phyloP scores from a whole-genome alignment of 2,888 invertebrate species.

The Euclidia mi region DNA sequence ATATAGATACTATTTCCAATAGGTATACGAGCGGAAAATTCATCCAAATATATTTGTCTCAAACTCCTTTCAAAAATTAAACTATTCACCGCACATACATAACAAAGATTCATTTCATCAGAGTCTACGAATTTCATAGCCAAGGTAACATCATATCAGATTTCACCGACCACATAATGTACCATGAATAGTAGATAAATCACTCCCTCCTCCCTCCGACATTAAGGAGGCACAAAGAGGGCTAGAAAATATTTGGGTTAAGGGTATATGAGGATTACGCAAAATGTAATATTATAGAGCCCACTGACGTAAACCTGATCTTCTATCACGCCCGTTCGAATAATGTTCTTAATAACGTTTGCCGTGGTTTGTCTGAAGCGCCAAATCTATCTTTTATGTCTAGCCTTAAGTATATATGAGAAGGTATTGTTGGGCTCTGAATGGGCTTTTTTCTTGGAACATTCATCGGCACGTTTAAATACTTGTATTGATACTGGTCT shows the following conservation, averaged over 20 bases:
- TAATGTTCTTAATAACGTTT: slow-evolving; percentile 26
- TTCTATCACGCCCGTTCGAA: slow-evolving; percentile 43
- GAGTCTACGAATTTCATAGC: slow-evolving; percentile 51
- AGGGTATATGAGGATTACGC: slow-evolving; percentile 49
- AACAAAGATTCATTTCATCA: slow-evolving; percentile 19
- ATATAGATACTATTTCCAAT: too few species aligned
- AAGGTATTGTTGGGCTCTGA: slow-evolving; percentile 6
- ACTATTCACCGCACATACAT: not conserved
- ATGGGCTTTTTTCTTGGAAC: not conserved
- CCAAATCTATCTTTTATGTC: slow-evolving; percentile 7
- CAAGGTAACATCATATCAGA: slow-evolving; percentile 62
- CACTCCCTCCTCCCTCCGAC: slow-evolving; percentile 60
- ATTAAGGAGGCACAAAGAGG: slow-evolving; percentile 62
- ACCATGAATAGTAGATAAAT: slow-evolving; percentile 76
- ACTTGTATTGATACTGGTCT: too few species aligned
- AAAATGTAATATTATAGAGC: slow-evolving; percentile 53
- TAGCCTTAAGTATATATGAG: slow-evolving; percentile 4
- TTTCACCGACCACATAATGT: slow-evolving; percentile 68
- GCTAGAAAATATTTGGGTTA: slow-evolving; percentile 68
- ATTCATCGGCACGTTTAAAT: too few species aligned
- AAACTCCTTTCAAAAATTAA: too few species aligned
- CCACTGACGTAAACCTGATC: slow-evolving; percentile 42
- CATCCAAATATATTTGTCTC: too few species aligned
- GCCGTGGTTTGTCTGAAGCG: slow-evolving; percentile 15
- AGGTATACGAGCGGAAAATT: too few species aligned